phyloP scores from a whole-genome alignment of 30 jellyfish, hydroid and myxozoan genomes.

The Rhopilema esculentum region DNA sequence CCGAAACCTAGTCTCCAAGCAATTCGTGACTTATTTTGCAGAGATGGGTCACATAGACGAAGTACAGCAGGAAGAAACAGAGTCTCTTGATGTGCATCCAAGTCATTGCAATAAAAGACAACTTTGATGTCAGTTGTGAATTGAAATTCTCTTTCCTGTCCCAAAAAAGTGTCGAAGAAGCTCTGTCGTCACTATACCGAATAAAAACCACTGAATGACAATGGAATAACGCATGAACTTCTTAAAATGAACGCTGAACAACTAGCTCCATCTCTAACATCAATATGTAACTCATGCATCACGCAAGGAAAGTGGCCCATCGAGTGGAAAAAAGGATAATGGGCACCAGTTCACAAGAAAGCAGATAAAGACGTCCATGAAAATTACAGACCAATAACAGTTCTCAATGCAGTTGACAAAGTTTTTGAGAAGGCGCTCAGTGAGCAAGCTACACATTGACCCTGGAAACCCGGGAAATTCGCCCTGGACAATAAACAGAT shows the following conservation, averaged over 20 bases:
- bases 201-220: slow-evolving; percentile 60
- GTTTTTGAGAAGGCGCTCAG: slow-evolving; percentile 45
- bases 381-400: slow-evolving; percentile 66
- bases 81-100: slow-evolving; percentile 52
- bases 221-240: slow-evolving; percentile 53
- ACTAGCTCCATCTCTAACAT: slow-evolving; percentile 44
- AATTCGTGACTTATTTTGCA: slow-evolving; percentile 30
- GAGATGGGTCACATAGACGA: slow-evolving; percentile 47
- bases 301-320: slow-evolving; percentile 42
- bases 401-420: slow-evolving; percentile 56
- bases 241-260: slow-evolving; percentile 50
- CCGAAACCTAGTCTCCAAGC: slow-evolving; percentile 49
- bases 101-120: slow-evolving; percentile 37
- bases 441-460: slow-evolving; percentile 45
- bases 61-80: slow-evolving; percentile 28
- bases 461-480: slow-evolving; percentile 31
- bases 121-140: slow-evolving; percentile 5
- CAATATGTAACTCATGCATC: slow-evolving; percentile 50
- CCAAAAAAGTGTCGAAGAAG: slow-evolving; percentile 21
- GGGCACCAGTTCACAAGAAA: slow-evolving; percentile 57
- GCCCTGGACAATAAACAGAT: slow-evolving; percentile 47
- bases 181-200: slow-evolving; percentile 38
- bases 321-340: slow-evolving; percentile 50
- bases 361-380: slow-evolving; percentile 49
- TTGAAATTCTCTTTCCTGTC: slow-evolving; percentile 25